Base-by-base conservation (phyloP, 2,888 invertebrate genomes). In the Tetheella fluctuosa region DNA sequence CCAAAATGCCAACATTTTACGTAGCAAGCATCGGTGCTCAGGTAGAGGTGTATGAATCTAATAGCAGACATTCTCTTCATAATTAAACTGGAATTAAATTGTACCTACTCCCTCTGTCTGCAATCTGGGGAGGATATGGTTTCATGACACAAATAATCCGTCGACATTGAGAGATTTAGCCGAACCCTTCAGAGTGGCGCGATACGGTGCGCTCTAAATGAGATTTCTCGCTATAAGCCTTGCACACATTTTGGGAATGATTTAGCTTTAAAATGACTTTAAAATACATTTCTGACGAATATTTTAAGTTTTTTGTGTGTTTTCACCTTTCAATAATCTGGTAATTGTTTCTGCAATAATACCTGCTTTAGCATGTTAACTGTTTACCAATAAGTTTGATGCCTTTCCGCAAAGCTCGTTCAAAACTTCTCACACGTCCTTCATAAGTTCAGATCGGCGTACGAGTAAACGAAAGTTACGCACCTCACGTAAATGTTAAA, bases 41-140 rank as follows among this genome's bases (percentile, higher is more conserved):
- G 20, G 60, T 56, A 52, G 25, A 57, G 54, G 23, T 55, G 57
- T 55, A 58, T 67, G 61, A 68, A 69, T n/a, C n/a, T 74, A 76
- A 70, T 72, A 61, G 60, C 52, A 66, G 61, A 62, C 66, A 65
- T 71, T 67, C 62, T 63, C 48, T 60, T 63, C 58, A 61, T 68
- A 76, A 78, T 77, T 77, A 76, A 76, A 73, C 61, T 64, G 71
- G 73, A 73, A 75, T 79, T 78, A 76, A 71, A 71, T 74, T 60
- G 62, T 57, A 62, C 57, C 64, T 48, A 55, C 63, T 62, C 71
- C 65, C 68, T 61, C 63, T 70, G 53, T 53, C 53, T 62, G 70
- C 73, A 74, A 71, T 72, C 74, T 69, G 62, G 61, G 34, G 58
- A 58, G 69, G 71, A 71, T 73, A 74, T 73, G 71, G 65, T 68